phyloP scores from a whole-genome alignment of 2,888 invertebrate species.

The Timandra comae region DNA sequence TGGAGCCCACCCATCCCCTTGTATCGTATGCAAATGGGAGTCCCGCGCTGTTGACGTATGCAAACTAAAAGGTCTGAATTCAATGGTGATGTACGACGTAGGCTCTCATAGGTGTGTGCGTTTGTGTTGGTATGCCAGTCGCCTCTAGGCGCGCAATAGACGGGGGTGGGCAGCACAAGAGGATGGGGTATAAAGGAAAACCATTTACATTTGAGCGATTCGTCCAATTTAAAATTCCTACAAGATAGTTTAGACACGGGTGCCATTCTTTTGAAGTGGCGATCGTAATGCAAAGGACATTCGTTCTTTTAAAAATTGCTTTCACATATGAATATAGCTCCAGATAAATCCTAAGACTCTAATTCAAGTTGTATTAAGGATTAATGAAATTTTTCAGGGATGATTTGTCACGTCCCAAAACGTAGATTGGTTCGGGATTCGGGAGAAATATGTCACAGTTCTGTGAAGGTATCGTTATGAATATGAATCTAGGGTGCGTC shows the following conservation, averaged over 20 bases:
- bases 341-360: constrained; percentile 1
- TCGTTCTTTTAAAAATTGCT: constrained; percentile 34
- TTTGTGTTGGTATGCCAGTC: constrained; percentile 73
- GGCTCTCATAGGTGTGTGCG: constrained; percentile 61
- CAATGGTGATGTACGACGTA: constrained; percentile 64
- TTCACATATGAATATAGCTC: constrained; percentile 5
- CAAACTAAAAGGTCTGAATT: constrained; percentile 54
- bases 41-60: constrained; percentile 55
- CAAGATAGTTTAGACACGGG: constrained; percentile 76
- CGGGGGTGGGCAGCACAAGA: constrained; percentile 69
- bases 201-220: constrained; percentile 79
- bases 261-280: constrained; percentile 74
- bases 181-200: constrained; percentile 78
- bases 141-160: constrained; percentile 76
- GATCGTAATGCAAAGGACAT: constrained; percentile 64
- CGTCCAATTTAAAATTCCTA: constrained; percentile 79
- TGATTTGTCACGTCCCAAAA: constrained; percentile 37
- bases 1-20: constrained; percentile 41
- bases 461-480: constrained; percentile 64
- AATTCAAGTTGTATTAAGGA: constrained; percentile 21
- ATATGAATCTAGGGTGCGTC: constrained; percentile 71
- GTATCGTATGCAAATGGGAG: constrained; percentile 46
- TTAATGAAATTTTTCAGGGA: constrained; percentile 33
- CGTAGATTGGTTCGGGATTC: constrained; percentile 37
- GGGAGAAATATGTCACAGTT: constrained; percentile 50